Evolutionary conservation across 2,797 vertebrate genomes (phyloP).

Genomic region (Phoeniculus purpureus): DNA sequence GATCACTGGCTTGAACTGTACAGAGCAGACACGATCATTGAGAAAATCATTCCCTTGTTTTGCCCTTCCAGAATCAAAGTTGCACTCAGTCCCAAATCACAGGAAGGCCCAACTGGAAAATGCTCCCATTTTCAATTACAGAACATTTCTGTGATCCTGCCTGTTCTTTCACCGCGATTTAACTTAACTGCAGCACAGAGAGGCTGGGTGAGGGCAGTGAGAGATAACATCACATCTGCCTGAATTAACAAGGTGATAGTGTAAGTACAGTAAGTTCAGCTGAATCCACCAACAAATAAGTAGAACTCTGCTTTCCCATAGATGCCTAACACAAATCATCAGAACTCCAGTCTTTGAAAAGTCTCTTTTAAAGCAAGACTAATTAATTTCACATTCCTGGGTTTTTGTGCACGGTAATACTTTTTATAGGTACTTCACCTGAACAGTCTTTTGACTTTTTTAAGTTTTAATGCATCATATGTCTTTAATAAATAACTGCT

Average conservation of each 20-base stretch:
- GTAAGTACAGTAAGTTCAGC: neutral
- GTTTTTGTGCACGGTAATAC: neutral
- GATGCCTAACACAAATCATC: neutral
- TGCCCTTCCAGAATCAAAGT: neutral
- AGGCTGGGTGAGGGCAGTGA: neutral
- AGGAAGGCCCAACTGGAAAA: neutral
- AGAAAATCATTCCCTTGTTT: neutral
- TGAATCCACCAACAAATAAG: neutral
- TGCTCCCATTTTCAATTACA: neutral
- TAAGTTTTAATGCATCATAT: neutral
- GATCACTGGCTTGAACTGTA: neutral
- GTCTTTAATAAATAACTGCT: neutral
- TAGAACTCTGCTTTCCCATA: neutral
- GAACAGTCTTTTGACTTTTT: neutral
- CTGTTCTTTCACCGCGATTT: neutral
- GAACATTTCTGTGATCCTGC: neutral
- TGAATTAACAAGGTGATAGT: neutral
- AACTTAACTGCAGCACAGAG: neutral
- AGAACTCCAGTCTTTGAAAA: neutral
- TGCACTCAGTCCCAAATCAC: neutral
- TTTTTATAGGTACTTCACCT: neutral
- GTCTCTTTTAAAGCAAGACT: neutral
- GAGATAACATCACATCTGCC: constrained; percentile 10
- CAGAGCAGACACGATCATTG: neutral
- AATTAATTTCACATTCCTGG: neutral